Conservation (phyloP, 2,888 invertebrate species). For the Tachina fera region DNA sequence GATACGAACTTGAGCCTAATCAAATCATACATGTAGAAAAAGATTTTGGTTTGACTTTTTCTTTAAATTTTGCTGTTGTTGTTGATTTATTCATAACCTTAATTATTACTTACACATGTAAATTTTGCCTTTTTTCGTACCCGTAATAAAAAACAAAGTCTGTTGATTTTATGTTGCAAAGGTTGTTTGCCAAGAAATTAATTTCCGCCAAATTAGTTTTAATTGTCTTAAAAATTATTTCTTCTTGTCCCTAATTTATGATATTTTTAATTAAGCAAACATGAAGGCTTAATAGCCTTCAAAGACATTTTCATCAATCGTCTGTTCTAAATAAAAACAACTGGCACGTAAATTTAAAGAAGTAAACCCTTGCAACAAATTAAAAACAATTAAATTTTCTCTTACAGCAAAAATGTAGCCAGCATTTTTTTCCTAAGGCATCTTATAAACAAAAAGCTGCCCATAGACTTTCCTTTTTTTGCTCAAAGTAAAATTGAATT, state of each 20-base stretch:
- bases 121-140: no score
- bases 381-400: not conserved
- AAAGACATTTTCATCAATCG: not conserved
- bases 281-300: not conserved
- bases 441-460: not conserved
- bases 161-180: no score
- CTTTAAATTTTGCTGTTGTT: no score
- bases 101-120: no score
- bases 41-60: no score
- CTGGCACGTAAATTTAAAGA: conserved; percentile 11
- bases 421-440: not conserved
- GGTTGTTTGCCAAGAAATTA: no score
- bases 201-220: conserved; percentile 5
- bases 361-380: not conserved
- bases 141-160: not conserved
- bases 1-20: no score
- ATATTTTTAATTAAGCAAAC: not conserved
- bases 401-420: not conserved
- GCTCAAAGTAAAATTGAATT: not conserved
- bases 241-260: not conserved
- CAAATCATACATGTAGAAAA: no score
- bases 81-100: no score
- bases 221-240: not conserved
- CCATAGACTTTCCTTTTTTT: not conserved
- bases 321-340: not conserved